Base-by-base conservation (phyloP, 1,140 invertebrate species). In the Spodoptera frugiperda region DNA sequence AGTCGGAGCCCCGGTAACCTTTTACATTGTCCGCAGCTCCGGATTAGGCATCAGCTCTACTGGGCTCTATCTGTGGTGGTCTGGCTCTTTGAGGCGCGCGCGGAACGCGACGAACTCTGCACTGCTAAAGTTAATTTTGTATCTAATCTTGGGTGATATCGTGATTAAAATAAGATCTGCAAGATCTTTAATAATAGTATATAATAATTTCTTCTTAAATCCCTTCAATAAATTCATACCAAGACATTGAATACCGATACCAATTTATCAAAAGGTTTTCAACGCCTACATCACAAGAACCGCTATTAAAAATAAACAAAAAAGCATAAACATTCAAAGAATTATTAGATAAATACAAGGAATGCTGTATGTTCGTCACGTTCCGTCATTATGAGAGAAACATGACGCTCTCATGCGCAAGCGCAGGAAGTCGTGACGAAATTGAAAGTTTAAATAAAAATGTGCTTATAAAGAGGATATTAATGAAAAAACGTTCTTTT, bases 381-480 rank as follows among this genome's bases (percentile, higher is more conserved):
- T 61, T 39, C 57, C 9, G 3, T 61, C 57, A 61, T 44, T 61
- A 61, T 44, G 57, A 61, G 57, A 61, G 33, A 61, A 61, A 61
- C 57, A 61, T 44, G 57, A 25, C 25, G 54, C 21, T 61, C 33
- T 17, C n/a, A 61, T 39, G 33, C 33, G 33, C 33, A 61, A 59
- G 25, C 21, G 3, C 57, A 61, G 57, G 57, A 61, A 44, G 57
- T 61, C 57, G 57, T 61, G 57, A 61, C 57, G 33, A 61, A 61
- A 61, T 44, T 61, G 57, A 61, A 61, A 61, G 33, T 61, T 61
- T 15, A 39, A 39, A 30, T 14, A 57, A 57, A 11, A 57, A 25
- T 14, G 17, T 54, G 19, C 17, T 54, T 55, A 55, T 25, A 11
- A 11, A 61, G 30, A 61, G 57, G 33, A 61, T 61, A 61, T 61